Evolutionary conservation across 2,888 invertebrate species (phyloP), one percentile per base, ranked within the genome.

Genomic region (Perithous albicinctus): DNA sequence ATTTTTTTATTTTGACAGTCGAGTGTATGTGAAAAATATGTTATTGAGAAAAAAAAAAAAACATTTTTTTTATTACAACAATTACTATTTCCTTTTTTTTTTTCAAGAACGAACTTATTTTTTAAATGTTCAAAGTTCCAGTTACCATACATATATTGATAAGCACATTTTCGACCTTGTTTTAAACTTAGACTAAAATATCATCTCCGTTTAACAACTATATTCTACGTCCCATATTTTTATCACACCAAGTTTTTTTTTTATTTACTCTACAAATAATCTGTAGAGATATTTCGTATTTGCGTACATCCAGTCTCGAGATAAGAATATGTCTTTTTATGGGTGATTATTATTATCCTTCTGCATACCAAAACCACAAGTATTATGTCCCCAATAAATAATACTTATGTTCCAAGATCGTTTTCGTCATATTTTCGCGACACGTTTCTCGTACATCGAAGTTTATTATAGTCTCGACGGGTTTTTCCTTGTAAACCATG

Each of bases 401-500:
- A 5, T 63, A 41, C 18, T 63, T 63, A 41, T 4, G 20, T 38
- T 61, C 20, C 1, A 15, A 38, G 20, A 61, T 61, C 61, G 18
- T 61, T 61, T 10, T 2, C 43, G 10, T 29, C 18, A 15, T n/a
- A n/a, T 64, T 18, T 66, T 4, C 32, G 5, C 29, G 20, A n/a
- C 51, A 41, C 69, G 26, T 70, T 66, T 29, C 3, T 41, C 41
- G 20, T 56, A n/a, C n/a, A 18, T 46, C 15, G 23, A 23, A 51
- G 26, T 23, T n/a, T n/a, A 74, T 63, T n/a, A 15, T n/a, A 29
- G 29, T 29, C 29, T 15, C 29, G 29, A 5, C 43, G 8, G 23
- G 6, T 12, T 41, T 74, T 70, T 67, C 18, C 73, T 38, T 41
- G 41, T 43, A 18, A 26, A 20, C n/a, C 70, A 38, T 26, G 48